These are phyloP conservation scores for Trachelus troglodyta DNA, from an alignment of 2,888 invertebrate genomes.

Conservation along the genomic window DNA sequence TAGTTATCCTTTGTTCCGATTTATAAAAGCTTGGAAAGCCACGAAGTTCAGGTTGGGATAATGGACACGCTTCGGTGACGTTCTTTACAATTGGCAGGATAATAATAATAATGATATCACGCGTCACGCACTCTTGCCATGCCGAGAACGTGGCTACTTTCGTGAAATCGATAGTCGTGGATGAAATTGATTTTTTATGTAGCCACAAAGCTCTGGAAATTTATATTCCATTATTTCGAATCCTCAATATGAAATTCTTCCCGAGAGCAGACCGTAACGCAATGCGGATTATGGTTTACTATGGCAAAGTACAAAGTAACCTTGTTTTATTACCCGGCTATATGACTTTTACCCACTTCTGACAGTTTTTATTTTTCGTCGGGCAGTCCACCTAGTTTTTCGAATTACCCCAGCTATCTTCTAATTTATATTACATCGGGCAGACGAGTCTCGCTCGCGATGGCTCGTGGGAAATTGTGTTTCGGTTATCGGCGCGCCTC, in stretches of 20 bases:
- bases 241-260: neutral
- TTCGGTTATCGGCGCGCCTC: conserved; percentile 33
- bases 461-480: conserved; percentile 15
- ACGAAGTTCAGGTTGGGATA: neutral
- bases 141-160: neutral
- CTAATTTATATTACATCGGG: conserved; percentile 48
- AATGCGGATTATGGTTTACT: neutral
- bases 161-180: neutral
- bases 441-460: neutral
- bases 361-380: conserved; percentile 13
- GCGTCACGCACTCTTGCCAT: neutral
- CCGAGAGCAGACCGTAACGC: neutral
- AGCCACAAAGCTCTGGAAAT: neutral
- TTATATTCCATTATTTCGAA: neutral
- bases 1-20: neutral
- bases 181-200: neutral
- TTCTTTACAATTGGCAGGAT: neutral
- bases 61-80: neutral
- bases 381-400: conserved; percentile 40
- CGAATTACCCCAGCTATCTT: conserved; percentile 52
- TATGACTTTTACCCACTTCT: neutral
- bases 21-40: neutral
- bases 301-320: neutral
- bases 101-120: neutral
- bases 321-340: neutral